These are phyloP conservation scores for Chrysopa pallens DNA, from an alignment of 1,140 invertebrate genomes.

Conservation along the genomic window DNA sequence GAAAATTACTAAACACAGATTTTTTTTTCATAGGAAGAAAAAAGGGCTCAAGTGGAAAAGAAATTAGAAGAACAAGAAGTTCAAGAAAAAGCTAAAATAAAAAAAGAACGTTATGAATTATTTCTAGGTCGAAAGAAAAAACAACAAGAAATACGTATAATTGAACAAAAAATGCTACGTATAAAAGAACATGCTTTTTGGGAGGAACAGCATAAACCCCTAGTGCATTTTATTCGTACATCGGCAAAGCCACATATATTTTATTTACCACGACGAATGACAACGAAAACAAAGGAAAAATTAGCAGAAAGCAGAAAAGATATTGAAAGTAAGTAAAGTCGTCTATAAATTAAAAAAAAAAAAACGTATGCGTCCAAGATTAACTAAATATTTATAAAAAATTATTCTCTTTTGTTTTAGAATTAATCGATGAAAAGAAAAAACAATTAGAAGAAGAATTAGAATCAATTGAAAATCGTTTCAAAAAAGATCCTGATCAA, in stretches of 20 bases:
- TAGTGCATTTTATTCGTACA: slow-evolving; percentile 74
- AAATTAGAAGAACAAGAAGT: slow-evolving; percentile 83
- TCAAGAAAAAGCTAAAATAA: slow-evolving; percentile 69
- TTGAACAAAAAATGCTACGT: slow-evolving; percentile 82
- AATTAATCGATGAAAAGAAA: no score
- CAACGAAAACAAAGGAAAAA: slow-evolving; percentile 27
- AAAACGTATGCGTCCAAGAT: no score
- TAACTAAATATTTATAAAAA: no score
- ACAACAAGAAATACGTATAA: slow-evolving; percentile 67
- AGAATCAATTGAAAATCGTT: no score
- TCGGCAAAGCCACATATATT: slow-evolving; percentile 73
- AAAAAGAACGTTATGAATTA: slow-evolving; percentile 67
- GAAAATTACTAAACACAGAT: background rate
- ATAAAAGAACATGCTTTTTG: slow-evolving; percentile 77
- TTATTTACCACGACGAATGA: slow-evolving; percentile 63
- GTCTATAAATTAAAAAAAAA: no score
- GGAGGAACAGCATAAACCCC: slow-evolving; percentile 58
- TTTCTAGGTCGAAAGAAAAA: slow-evolving; percentile 73
- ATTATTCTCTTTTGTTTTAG: no score
- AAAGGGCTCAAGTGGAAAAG: slow-evolving; percentile 75
- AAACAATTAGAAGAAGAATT: no score
- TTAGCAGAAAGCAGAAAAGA: slow-evolving; percentile 26
- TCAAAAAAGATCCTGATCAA: no score
- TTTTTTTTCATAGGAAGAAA: slow-evolving; percentile 40
- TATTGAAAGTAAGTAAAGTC: slow-evolving; percentile 32